Base-by-base conservation (phyloP, 2,113 vertebrate genomes). In the Paraplagusia blochii region DNA sequence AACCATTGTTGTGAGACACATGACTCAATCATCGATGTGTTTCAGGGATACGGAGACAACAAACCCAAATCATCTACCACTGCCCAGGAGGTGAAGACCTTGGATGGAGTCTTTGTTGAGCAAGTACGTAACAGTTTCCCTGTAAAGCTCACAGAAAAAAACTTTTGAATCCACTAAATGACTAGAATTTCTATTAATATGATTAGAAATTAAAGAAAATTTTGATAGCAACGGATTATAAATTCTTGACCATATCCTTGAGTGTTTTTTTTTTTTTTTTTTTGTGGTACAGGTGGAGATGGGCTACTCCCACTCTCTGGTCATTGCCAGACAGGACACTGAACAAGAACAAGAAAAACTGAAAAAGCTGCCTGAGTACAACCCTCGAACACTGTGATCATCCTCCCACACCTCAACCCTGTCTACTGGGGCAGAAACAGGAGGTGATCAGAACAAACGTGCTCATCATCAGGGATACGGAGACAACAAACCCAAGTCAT, bases 391-490 rank as follows among this genome's bases (percentile, higher is more conserved):
- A 58, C 87, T 98, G 88, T 97, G 90, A 95, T 57, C 0, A 43
- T n/a, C 17, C 9, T 14, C 53, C 54, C 42, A 44, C 40, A 34
- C 57, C 60, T 69, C 57, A 13, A 45, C 53, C 70, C 0, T 15
- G n/a, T 61, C 51, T 54, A 45, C 50, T 15, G 17, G 47, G 63
- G 66, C 59, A 66, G 72, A 63, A 85, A 84, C 82, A 83, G 81
- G 83, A 66, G 53, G 46, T 39, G 73, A 74, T 74, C 36, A 42
- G 57, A 62, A 69, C 70, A 44, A 70, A 43, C 76, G 72, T n/a
- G n/a, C n/a, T n/a, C n/a, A n/a, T n/a, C n/a, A n/a, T n/a, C n/a
- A 98, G 96, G 96, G 96, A 8, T 98, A 98, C 0, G 96, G 96
- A 66, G 96, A 98, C 79, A 95, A 94, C 81, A 98, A 98, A 59